A percentile compares a stretch with the other conserved stretches of the same genome.
Conservation (phyloP, 1,140 invertebrate species). For the Bombyx mandarina region DNA sequence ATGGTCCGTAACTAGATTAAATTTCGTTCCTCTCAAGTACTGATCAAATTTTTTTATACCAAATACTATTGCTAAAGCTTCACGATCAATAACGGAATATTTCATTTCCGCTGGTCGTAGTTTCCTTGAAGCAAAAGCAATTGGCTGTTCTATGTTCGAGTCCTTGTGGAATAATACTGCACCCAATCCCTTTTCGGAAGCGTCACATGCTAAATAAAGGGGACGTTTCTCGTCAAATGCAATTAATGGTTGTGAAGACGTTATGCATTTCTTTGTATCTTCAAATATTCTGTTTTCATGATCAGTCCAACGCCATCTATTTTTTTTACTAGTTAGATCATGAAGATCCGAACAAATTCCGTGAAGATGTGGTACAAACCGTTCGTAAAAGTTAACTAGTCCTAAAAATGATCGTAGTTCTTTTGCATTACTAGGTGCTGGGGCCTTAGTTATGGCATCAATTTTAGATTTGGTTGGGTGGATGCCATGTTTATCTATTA, state of each 20-base stretch:
- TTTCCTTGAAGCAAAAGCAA: conserved; percentile 9
- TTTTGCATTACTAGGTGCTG: conserved; percentile 6
- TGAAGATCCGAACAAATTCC: conserved; percentile 6
- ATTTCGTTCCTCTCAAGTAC: conserved; percentile 7
- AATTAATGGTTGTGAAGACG: conserved; percentile 6
- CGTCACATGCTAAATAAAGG: conserved; percentile 12
- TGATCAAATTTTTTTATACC: conserved; percentile 7
- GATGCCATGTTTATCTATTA: no score
- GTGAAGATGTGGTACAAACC: conserved; percentile 10
- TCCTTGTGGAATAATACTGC: conserved; percentile 10
- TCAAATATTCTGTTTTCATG: conserved; percentile 4
- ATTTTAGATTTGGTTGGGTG: no score
- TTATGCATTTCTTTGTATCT: conserved; percentile 5
- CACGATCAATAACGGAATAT: conserved; percentile 5
- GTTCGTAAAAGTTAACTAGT: conserved; percentile 7
- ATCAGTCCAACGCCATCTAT: conserved; percentile 3
- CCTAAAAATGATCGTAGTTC: conserved; percentile 11
- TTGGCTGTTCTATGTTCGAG: conserved; percentile 6
- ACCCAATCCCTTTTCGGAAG: conserved; percentile 13
- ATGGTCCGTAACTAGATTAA: conserved; percentile 5
- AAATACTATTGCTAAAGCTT: conserved; percentile 5
- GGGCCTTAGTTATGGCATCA: conserved; percentile 3
- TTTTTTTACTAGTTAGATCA: background rate
- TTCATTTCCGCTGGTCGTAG: conserved; percentile 3
- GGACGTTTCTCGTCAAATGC: conserved; percentile 11